A percentile compares a stretch with the other conserved stretches of the same genome.
Conservation (phyloP, 2,113 vertebrate species). For the Phrynosoma blainvillii region DNA sequence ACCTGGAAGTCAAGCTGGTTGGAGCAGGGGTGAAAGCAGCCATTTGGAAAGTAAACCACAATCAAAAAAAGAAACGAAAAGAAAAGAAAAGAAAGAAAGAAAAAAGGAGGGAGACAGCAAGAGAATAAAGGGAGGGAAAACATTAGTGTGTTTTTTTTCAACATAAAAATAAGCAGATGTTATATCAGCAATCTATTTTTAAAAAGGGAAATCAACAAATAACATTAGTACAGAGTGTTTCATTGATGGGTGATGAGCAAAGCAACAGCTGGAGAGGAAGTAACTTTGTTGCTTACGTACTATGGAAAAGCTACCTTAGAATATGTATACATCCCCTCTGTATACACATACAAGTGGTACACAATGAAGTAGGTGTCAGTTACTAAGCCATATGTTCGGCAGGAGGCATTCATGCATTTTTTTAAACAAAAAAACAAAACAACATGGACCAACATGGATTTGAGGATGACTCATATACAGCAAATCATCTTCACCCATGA, state of each 20-base stretch:
- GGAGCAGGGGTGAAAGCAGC: conserved; percentile 79
- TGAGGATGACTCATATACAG: conserved; percentile 22
- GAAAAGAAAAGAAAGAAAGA: conserved; percentile 40
- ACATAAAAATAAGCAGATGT: conserved; percentile 73
- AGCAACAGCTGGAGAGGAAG: conserved; percentile 37
- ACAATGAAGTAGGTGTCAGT: conserved; percentile 47
- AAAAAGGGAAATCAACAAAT: conserved; percentile 50
- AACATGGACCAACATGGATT: conserved; percentile 27
- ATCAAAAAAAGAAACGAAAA: conserved; percentile 16
- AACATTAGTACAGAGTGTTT: conserved; percentile 31
- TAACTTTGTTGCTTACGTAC: conserved; percentile 23
- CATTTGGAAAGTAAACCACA: conserved; percentile 76
- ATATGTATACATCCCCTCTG: not conserved
- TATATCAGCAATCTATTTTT: conserved; percentile 64
- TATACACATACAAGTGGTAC: not conserved
- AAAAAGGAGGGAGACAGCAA: conserved; percentile 69
- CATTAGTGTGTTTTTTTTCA: conserved; percentile 71
- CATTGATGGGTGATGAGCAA: conserved; percentile 28
- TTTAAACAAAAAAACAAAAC: not conserved
- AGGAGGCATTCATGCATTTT: conserved; percentile 15
- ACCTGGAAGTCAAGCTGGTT: conserved; percentile 94
- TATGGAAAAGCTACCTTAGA: not conserved
- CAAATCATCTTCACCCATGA: conserved; percentile 35
- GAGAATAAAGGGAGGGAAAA: conserved; percentile 80
- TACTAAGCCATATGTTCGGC: conserved; percentile 26